Base-by-base conservation (phyloP, 2,888 invertebrate genomes). In the Drosophila dives region DNA sequence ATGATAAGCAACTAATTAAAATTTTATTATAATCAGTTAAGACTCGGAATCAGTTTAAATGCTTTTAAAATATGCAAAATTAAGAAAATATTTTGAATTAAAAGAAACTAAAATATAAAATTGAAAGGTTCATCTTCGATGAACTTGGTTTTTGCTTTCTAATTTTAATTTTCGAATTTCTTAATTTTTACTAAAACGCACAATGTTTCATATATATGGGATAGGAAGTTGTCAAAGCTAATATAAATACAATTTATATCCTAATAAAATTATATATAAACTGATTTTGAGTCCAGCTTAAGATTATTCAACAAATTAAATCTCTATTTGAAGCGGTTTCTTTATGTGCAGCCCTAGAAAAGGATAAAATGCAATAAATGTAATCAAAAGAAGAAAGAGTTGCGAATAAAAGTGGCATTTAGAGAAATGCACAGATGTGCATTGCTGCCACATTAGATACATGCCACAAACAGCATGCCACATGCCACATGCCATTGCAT, bases 1-100 rank as follows among this genome's bases (percentile, higher is more conserved):
- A 49, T 45, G 68, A 81, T 71, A 77, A 68, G 59, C 81, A 65
- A 40, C 55, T 61, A 65, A 86, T 76, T 80, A 69, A 56, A 67
- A 64, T 65, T 68, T 65, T 45, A 11, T 11, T 42, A 42, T 42
- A n/a, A 10, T 42, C 40, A 42, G 40, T 42, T 2, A n/a, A 40
- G 2, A 17, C 2, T 29, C 5, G 29, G 29, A 29, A 29, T 29
- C 38, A 38, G 3, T 5, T 42, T 42, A n/a, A 5, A 5, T 11
- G 11, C 11, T n/a, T 20, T 42, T n/a, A 11, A 42, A 42, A 42
- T 20, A 42, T n/a, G n/a, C n/a, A 11, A 40, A 40, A n/a, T 40
- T 5, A 11, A n/a, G 0, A 40, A 40, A 4, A 2, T 40, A 40
- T 40, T 40, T 40, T 5, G 0, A n/a, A 1, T 5, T 12, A 12